Evolutionary conservation across 2,113 vertebrate species (phyloP).

Genomic region (Ictalurus furcatus): DNA sequence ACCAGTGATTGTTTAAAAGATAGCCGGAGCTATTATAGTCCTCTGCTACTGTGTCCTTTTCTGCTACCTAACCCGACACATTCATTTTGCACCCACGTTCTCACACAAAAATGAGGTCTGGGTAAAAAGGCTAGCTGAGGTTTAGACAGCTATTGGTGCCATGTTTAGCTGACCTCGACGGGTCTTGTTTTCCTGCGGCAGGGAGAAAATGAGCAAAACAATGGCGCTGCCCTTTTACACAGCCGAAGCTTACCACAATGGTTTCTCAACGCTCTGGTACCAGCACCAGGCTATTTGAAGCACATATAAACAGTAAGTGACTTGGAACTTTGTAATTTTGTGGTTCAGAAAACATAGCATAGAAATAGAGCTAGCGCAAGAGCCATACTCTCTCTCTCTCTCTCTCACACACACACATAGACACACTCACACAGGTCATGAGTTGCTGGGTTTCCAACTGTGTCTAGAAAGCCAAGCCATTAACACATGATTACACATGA

Average conservation of each 20-base stretch:
- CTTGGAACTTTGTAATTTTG: slow-evolving; percentile 49
- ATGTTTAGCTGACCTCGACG: slow-evolving; percentile 38
- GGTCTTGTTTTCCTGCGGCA: slow-evolving; percentile 30
- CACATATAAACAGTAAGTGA: slow-evolving; percentile 34
- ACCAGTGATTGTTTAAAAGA: slow-evolving; percentile 15
- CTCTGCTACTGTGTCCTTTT: neutral
- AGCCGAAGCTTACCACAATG: slow-evolving; percentile 14
- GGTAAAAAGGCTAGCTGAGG: slow-evolving; percentile 25
- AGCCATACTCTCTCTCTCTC: neutral
- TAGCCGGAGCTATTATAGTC: neutral
- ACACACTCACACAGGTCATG: neutral
- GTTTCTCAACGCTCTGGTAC: slow-evolving; percentile 21
- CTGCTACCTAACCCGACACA: neutral
- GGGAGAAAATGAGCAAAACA: slow-evolving; percentile 35
- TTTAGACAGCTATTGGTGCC: slow-evolving; percentile 12
- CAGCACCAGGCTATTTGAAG: slow-evolving; percentile 32
- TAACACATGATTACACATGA: slow-evolving; percentile 39
- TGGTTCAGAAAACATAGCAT: slow-evolving; percentile 19
- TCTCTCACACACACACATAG: slow-evolving; percentile 11
- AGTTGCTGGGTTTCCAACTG: slow-evolving; percentile 18
- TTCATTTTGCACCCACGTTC: slow-evolving; percentile 20
- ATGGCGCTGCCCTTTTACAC: slow-evolving; percentile 33
- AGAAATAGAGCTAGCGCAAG: slow-evolving; percentile 19
- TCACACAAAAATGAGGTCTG: slow-evolving; percentile 16
- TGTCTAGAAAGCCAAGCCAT: slow-evolving; percentile 30